phyloP scores from a whole-genome alignment of 2,113 vertebrate species.

The Vidua macroura region DNA sequence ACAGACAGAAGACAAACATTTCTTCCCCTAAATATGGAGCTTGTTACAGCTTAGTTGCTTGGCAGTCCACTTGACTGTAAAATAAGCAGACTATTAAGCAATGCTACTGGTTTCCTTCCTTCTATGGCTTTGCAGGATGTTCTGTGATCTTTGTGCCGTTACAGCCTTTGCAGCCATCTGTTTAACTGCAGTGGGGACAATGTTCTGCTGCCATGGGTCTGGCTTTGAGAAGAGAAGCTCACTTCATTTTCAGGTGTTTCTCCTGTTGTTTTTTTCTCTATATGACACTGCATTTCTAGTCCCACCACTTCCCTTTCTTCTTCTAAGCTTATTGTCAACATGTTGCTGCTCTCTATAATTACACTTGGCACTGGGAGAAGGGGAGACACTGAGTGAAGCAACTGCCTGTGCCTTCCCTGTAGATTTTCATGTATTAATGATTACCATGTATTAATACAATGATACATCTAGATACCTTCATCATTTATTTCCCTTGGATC shows the following conservation, averaged over 20 bases:
- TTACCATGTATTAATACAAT: not conserved
- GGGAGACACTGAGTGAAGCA: not conserved
- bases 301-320: not conserved
- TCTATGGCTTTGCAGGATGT: slow-evolving; percentile 37
- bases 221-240: not conserved
- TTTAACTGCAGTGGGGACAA: not conserved
- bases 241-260: not conserved
- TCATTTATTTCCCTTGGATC: not conserved
- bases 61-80: slow-evolving; percentile 55
- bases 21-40: slow-evolving; percentile 47
- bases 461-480: not conserved
- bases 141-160: not conserved
- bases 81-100: slow-evolving; percentile 61
- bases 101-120: slow-evolving; percentile 64
- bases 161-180: not conserved
- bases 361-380: not conserved
- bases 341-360: not conserved
- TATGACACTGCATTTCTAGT: not conserved
- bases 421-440: not conserved
- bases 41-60: slow-evolving; percentile 54
- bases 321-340: slow-evolving; percentile 10
- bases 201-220: accelerated
- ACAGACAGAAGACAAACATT: slow-evolving; percentile 58
- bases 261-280: not conserved
- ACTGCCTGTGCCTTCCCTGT: not conserved